Percentiles rank a stretch among this genome's conserved stretches.
Evolutionary conservation across 1,140 invertebrate species (phyloP).

Genomic region (Halesus radiatus): DNA sequence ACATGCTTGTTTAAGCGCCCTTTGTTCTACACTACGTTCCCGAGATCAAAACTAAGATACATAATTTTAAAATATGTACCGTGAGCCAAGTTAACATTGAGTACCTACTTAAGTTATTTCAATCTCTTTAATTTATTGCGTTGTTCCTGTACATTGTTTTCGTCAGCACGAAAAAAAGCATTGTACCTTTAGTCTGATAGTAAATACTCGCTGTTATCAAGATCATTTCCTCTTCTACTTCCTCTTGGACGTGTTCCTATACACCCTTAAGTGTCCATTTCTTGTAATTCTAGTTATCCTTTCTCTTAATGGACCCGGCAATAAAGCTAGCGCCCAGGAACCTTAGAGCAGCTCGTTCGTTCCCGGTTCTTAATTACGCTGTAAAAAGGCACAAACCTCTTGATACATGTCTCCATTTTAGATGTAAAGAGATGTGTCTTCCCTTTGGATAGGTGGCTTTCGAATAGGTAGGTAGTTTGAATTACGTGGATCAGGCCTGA

Average conservation of each 20-base stretch:
- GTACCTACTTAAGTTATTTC: no score
- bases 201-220: slow-evolving; percentile 12
- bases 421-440: not conserved
- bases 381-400: slow-evolving; percentile 5
- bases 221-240: slow-evolving; percentile 2
- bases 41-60: no score
- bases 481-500: slow-evolving; percentile 6
- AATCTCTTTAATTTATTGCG: no score
- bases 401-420: no score
- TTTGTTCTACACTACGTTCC: no score
- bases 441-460: not conserved
- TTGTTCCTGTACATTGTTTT: no score
- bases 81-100: no score
- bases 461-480: not conserved
- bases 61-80: no score
- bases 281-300: slow-evolving; percentile 15
- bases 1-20: no score
- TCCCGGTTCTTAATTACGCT: slow-evolving; percentile 1
- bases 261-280: slow-evolving; percentile 21
- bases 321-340: slow-evolving; percentile 22
- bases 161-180: no score
- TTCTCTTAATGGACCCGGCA: not conserved
- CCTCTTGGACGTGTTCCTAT: not conserved
- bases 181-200: slow-evolving; percentile 1
- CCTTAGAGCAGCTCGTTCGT: not conserved